Evolutionary conservation across 2,797 vertebrate species (phyloP).

Genomic region (Leptatherina wallacei): DNA sequence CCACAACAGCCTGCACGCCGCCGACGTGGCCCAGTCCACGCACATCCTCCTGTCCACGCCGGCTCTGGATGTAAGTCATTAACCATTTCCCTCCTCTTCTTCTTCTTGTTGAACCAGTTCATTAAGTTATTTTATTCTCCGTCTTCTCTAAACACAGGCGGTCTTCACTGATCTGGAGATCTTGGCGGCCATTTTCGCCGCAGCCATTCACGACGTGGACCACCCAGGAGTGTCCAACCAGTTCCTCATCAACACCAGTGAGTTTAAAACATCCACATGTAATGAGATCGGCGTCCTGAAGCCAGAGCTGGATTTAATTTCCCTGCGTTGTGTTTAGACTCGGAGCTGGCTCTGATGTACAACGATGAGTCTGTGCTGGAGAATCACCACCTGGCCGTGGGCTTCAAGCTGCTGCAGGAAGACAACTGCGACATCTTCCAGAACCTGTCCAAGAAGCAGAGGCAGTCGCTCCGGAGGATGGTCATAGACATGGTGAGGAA

Average conservation of each 20-base stretch:
- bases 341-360: conserved; percentile 97
- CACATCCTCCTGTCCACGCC: conserved; percentile 96
- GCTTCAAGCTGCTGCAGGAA: conserved; percentile 97
- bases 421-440: conserved; percentile 99
- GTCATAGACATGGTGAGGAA: conserved; percentile 95
- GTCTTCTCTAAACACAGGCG: conserved; percentile 79
- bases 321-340: conserved; percentile 82
- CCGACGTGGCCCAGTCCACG: conserved; percentile 96
- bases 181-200: conserved; percentile 96
- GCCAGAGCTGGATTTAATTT: conserved; percentile 28
- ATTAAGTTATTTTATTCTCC: conserved; percentile 8
- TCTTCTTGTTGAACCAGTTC: conserved; percentile 25
- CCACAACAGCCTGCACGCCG: conserved; percentile 97
- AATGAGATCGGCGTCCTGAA: background rate
- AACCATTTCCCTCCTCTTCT: conserved; percentile 4
- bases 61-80: conserved; percentile 91
- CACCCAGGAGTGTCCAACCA: conserved; percentile 99
- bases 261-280: conserved; percentile 67
- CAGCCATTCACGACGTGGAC: conserved; percentile 98
- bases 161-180: conserved; percentile 99
- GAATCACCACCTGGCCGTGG: conserved; percentile 97
- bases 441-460: conserved; percentile 96
- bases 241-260: conserved; percentile 99
- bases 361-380: conserved; percentile 98
- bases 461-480: conserved; percentile 94